Evolutionary conservation across 2,888 invertebrate species (phyloP).

Genomic region (Mesorhabditis belari): DNA sequence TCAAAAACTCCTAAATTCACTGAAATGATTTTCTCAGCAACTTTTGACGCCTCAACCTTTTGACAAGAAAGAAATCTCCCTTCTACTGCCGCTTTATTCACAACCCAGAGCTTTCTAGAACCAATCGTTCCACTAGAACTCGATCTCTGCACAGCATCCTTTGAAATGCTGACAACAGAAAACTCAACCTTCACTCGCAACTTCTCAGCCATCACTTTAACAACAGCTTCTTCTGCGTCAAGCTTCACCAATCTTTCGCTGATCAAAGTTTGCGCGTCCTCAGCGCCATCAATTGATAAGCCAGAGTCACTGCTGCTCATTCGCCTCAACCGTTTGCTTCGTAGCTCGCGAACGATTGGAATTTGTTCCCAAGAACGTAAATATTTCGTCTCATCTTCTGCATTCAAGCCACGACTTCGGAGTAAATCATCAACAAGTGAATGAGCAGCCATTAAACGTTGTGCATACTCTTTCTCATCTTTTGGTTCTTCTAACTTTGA

Average conservation of each 20-base stretch:
- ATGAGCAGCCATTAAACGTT: conserved; percentile 45
- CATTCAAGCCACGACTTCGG: conserved; percentile 36
- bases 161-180: no score
- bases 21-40: no score
- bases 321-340: conserved; percentile 20
- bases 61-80: no score
- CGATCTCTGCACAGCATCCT: no score
- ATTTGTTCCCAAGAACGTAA: conserved; percentile 44
- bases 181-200: background rate
- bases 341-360: conserved; percentile 37
- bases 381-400: conserved; percentile 46
- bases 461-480: conserved; percentile 26
- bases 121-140: no score
- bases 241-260: background rate
- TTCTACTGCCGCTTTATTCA: no score
- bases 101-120: no score
- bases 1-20: no score
- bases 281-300: conserved; percentile 42
- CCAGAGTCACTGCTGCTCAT: conserved; percentile 24
- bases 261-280: conserved; percentile 9
- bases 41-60: no score
- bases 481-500: background rate
- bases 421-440: conserved; percentile 47
- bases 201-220: background rate
- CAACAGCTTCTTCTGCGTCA: background rate